A percentile compares a stretch with the other conserved stretches of the same genome.
Evolutionary conservation across 1,140 invertebrate species (phyloP).

Genomic region (Tetramorium simillimum): DNA sequence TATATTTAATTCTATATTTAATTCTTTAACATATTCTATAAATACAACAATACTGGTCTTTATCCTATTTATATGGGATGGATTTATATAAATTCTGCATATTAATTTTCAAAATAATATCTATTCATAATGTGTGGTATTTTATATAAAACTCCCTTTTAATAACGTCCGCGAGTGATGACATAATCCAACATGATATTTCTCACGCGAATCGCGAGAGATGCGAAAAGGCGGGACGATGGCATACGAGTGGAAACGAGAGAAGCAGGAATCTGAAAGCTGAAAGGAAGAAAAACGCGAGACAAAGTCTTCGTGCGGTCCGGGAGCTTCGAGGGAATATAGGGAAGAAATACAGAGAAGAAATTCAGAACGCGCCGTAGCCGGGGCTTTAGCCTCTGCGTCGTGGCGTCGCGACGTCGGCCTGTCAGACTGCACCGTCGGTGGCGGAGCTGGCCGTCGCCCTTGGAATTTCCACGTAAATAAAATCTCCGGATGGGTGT

Average conservation of each 20-base stretch:
- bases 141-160: background rate
- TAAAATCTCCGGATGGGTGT: constrained; percentile 73
- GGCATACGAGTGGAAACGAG: background rate
- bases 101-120: background rate
- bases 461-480: constrained; percentile 77
- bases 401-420: constrained; percentile 63
- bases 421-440: constrained; percentile 72
- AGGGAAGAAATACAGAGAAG: background rate
- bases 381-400: background rate
- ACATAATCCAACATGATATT: constrained; percentile 8
- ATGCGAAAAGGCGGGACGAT: background rate
- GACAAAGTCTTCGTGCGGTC: constrained; percentile 11
- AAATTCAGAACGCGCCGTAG: constrained; percentile 40
- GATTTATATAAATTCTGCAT: background rate
- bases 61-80: background rate
- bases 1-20: no score
- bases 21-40: background rate
- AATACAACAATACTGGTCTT: background rate
- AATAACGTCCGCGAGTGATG: background rate
- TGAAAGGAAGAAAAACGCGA: constrained; percentile 14
- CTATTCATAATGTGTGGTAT: background rate
- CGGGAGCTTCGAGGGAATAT: background rate
- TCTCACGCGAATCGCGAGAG: constrained; percentile 14
- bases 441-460: constrained; percentile 69
- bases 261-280: background rate